These are phyloP conservation scores for Cataglyphis albicans DNA, from an alignment of 2,888 invertebrate genomes.

Conservation along the genomic window DNA sequence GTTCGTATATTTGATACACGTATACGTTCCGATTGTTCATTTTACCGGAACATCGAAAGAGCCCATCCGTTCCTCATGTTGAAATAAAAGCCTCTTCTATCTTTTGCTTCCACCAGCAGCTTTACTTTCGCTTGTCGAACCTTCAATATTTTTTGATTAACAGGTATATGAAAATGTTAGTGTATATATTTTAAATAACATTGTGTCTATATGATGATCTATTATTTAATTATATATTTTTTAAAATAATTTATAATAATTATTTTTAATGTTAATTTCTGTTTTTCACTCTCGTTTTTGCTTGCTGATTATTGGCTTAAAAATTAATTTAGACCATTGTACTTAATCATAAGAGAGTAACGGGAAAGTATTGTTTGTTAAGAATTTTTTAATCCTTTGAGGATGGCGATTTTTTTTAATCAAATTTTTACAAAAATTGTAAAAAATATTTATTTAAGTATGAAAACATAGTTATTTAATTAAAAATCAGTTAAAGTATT, in stretches of 20 bases:
- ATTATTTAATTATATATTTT: background rate
- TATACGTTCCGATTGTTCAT: slow-evolving; percentile 83
- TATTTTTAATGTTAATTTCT: background rate
- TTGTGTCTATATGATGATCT: background rate
- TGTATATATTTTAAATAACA: background rate
- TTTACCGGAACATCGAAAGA: slow-evolving; percentile 85
- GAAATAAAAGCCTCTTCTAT: slow-evolving; percentile 55
- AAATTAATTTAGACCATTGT: background rate
- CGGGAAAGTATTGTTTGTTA: background rate
- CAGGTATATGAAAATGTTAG: too few relatives aligned
- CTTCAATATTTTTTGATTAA: background rate
- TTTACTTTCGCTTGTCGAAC: slow-evolving; percentile 59
- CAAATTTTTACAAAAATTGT: too few relatives aligned
- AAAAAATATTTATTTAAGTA: too few relatives aligned
- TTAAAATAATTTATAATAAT: background rate
- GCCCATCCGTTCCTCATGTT: slow-evolving; percentile 82
- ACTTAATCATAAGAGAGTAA: background rate
- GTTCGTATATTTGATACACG: slow-evolving; percentile 64
- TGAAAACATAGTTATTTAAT: too few relatives aligned
- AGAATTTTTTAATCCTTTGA: background rate
- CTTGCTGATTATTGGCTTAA: background rate
- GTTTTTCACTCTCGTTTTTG: too few relatives aligned
- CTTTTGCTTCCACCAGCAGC: slow-evolving; percentile 18
- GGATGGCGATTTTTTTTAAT: too few relatives aligned
- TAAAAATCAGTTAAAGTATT: too few relatives aligned